Evolutionary conservation across 2,888 invertebrate genomes (phyloP), one percentile per base, ranked within the genome.

Genomic region (Erebia palarica): DNA sequence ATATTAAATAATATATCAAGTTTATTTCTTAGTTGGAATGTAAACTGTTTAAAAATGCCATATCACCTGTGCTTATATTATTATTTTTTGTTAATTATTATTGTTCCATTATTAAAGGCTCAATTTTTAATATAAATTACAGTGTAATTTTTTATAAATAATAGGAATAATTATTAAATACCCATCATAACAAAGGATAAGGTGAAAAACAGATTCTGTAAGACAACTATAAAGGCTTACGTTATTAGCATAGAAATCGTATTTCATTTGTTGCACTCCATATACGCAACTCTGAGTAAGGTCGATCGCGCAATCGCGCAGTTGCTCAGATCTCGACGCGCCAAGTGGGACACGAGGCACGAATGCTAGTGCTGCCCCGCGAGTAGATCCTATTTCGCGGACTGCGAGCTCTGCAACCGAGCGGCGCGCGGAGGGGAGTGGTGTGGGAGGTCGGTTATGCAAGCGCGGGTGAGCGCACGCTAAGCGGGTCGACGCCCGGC

Each of bases 401-500:
- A 44, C 44, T 16, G 42, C 42, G 60, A 42, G 79, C 69, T 69
- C 65, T 36, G 59, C 72, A 67, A 66, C 66, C 60, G 68, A 55
- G 72, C 70, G 76, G 72, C 78, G 77, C 70, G 76, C 74, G 70
- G 65, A 16, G 76, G 71, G 69, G 71, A 78, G 82, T 78, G 81
- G 80, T 78, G 86, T 85, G 86, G 86, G 87, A 85, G 87, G 88
- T 88, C 86, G 90, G 88, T 91, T 91, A 92, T 91, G 92, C 92
- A 92, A 92, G 91, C 89, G 89, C 89, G 86, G 92, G 95, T 95
- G 94, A 95, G 94, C 94, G 95, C 95, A 93, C 94, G 93, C 89
- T 94, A 95, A 94, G 93, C 95, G 90, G 95, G 95, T 95, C 95
- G 95, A 90, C 94, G 95, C 91, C 94, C 95, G 94, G 92, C 90